phyloP scores from a whole-genome alignment of 2,797 vertebrate species.

The Sphenodon punctatus region DNA sequence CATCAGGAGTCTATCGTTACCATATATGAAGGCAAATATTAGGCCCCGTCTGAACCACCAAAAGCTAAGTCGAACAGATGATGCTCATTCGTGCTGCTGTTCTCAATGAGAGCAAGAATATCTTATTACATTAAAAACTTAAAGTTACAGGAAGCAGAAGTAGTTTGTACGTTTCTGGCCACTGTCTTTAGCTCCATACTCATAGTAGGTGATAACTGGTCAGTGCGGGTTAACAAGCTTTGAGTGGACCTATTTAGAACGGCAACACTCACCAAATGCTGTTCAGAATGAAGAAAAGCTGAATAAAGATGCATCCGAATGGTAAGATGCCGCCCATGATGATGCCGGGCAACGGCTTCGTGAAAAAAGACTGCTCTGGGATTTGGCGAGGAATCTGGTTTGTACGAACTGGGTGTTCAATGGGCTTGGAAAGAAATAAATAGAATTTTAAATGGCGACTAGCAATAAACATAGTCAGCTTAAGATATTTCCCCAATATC shows the following conservation, averaged over 20 bases:
- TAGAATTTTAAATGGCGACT: not conserved
- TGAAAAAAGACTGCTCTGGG: slow-evolving; percentile 89
- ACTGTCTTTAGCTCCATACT: too few species aligned
- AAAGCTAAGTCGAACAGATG: too few species aligned
- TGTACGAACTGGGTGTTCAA: slow-evolving; percentile 87
- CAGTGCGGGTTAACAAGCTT: too few species aligned
- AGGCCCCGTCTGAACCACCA: too few species aligned
- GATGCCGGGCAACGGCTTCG: slow-evolving; percentile 85
- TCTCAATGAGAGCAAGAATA: too few species aligned
- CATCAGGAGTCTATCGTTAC: too few species aligned
- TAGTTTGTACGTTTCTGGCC: too few species aligned
- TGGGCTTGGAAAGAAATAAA: slow-evolving; percentile 70
- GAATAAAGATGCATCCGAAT: slow-evolving; percentile 93
- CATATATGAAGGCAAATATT: too few species aligned
- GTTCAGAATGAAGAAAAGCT: slow-evolving; percentile 93
- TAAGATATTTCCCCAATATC: not conserved
- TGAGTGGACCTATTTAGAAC: not conserved
- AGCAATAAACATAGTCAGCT: not conserved
- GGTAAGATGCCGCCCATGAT: slow-evolving; percentile 90
- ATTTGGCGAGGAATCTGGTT: slow-evolving; percentile 89
- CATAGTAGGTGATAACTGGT: too few species aligned
- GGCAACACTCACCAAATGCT: slow-evolving; percentile 86
- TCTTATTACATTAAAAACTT: too few species aligned
- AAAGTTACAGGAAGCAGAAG: too few species aligned
- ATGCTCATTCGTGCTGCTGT: too few species aligned